phyloP scores from a whole-genome alignment of 2,888 invertebrate species.

The Lepidocyrtoides sp. region DNA sequence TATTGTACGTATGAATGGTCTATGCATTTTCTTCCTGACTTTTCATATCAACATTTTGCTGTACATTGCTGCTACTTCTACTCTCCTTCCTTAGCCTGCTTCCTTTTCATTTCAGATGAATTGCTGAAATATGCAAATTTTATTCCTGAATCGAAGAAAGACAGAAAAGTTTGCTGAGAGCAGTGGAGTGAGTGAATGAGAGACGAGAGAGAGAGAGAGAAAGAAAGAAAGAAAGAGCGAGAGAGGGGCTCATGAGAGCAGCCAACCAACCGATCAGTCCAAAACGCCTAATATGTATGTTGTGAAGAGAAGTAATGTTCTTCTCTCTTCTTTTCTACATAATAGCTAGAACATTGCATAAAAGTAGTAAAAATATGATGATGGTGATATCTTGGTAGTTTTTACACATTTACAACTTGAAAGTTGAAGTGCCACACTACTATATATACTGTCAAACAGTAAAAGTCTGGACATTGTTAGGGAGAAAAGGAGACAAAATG shows the following conservation, averaged over 20 bases:
- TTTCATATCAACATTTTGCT: not conserved
- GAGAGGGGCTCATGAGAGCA: constrained; percentile 6
- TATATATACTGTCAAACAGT: constrained; percentile 21
- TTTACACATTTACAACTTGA: constrained; percentile 26
- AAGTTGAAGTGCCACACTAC: not conserved
- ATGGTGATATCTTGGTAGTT: constrained; percentile 3
- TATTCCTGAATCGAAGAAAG: constrained; percentile 63
- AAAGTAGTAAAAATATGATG: constrained; percentile 29
- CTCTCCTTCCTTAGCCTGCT: constrained; percentile 22
- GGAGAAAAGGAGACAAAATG: constrained; percentile 28
- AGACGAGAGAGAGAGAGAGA: not conserved
- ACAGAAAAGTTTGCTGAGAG: constrained; percentile 50
- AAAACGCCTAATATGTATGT: not conserved
- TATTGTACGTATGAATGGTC: not conserved
- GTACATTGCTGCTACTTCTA: not conserved
- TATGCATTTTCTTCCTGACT: not conserved
- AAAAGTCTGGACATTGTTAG: constrained; percentile 53
- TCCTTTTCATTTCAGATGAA: constrained; percentile 74
- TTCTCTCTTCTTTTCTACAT: not conserved
- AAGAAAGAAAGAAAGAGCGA: not conserved
- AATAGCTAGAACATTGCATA: constrained; percentile 4
- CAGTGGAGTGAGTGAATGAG: constrained; percentile 19
- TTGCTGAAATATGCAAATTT: constrained; percentile 79
- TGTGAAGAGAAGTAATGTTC: too few relatives aligned
- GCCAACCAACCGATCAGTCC: constrained; percentile 17